Evolutionary conservation across 2,797 vertebrate genomes (phyloP).

Genomic region (Furcifer pardalis): DNA sequence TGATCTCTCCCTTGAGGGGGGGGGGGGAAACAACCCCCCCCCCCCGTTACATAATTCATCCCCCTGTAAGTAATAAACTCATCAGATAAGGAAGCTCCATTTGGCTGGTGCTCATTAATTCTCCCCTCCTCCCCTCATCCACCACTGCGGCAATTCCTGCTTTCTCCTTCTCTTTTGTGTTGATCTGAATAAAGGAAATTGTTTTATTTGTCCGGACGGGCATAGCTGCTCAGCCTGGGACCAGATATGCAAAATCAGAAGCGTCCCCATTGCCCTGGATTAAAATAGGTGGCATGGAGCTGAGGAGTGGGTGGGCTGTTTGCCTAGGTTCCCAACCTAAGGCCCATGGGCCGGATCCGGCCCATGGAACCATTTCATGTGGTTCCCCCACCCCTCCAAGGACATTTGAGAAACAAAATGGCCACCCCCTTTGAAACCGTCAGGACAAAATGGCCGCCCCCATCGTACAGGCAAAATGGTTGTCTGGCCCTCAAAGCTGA

Average conservation of each 20-base stretch:
- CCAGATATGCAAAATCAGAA: not conserved
- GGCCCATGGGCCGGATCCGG: no score
- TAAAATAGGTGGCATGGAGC: not conserved
- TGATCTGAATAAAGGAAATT: rapidly evolving
- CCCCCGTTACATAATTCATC: conserved; percentile 24
- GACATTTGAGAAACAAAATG: no score
- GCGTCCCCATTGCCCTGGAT: not conserved
- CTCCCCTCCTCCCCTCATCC: not conserved
- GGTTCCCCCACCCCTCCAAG: no score
- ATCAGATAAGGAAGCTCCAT: conserved; percentile 40
- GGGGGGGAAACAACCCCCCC: not conserved
- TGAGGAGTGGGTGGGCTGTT: not conserved
- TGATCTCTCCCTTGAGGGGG: conserved; percentile 32
- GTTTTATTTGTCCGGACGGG: not conserved
- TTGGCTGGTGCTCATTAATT: conserved; percentile 47
- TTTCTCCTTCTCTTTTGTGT: not conserved
- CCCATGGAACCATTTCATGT: no score
- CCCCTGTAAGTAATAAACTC: conserved; percentile 50
- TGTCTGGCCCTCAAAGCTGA: no score
- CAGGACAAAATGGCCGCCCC: no score
- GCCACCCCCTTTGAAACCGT: no score
- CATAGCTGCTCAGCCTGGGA: no score
- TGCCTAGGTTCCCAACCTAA: no score
- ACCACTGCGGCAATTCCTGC: not conserved
- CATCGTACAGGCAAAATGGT: no score